phyloP scores from a whole-genome alignment of 2,113 vertebrate species.

The Limnothrissa miodon region DNA sequence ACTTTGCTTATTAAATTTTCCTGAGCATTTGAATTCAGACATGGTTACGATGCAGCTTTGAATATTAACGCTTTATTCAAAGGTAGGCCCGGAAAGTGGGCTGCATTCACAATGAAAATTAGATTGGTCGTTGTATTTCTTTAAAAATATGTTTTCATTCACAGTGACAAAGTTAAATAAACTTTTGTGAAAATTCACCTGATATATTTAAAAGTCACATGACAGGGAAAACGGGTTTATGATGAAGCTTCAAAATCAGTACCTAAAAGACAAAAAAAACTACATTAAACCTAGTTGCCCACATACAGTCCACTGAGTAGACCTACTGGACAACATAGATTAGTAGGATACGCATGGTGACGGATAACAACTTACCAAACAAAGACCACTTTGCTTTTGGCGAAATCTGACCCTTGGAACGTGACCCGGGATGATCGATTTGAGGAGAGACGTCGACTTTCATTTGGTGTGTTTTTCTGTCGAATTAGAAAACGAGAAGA shows the following conservation, averaged over 20 bases:
- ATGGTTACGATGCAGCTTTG: not conserved
- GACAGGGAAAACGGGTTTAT: not conserved
- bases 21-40: constrained; percentile 6
- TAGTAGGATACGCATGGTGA: not conserved
- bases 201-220: not conserved
- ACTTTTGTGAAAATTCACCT: not conserved
- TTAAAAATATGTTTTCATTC: not conserved
- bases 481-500: not conserved
- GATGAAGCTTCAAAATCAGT: not conserved
- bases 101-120: not conserved
- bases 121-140: not conserved
- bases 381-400: constrained; percentile 39
- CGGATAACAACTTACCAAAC: constrained; percentile 45
- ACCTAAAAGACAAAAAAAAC: not conserved
- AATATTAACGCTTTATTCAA: constrained; percentile 1
- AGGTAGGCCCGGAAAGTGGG: not conserved
- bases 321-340: no score
- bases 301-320: not conserved
- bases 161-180: not conserved
- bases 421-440: constrained; percentile 10
- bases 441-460: not conserved
- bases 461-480: not conserved
- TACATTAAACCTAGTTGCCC: not conserved
- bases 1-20: not conserved
- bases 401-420: constrained; percentile 30